phyloP scores from a whole-genome alignment of 2,113 vertebrate species.

The Nannobrachium achirus region DNA sequence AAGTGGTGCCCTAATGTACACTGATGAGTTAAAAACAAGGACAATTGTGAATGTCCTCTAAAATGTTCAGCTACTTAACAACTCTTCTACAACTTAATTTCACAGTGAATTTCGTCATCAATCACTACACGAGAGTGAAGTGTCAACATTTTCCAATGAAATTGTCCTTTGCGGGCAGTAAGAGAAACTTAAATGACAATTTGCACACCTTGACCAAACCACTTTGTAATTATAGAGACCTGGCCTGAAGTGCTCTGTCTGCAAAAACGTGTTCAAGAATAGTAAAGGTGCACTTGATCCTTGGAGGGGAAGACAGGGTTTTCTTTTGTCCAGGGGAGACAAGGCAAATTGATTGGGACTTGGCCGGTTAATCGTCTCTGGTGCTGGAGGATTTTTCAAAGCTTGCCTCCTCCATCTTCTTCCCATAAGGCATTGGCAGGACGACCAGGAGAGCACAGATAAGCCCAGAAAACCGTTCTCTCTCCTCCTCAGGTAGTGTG shows the following conservation, averaged over 20 bases:
- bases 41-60: no score
- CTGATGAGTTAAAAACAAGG: no score
- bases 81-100: no score
- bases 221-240: not conserved
- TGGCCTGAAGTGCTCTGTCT: no score
- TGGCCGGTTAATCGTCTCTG: constrained; percentile 32
- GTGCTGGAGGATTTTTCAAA: constrained; percentile 51
- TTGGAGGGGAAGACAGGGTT: constrained; percentile 18
- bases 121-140: no score
- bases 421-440: constrained; percentile 33
- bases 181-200: not conserved
- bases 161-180: no score
- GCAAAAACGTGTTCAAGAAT: not conserved
- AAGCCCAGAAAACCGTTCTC: constrained; percentile 53
- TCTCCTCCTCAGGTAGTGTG: constrained; percentile 20
- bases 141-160: no score
- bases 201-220: not conserved
- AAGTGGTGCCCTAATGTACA: no score
- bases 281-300: constrained; percentile 14
- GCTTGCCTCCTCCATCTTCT: constrained; percentile 27
- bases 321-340: constrained; percentile 26
- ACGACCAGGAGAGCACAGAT: constrained; percentile 50
- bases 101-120: no score
- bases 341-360: constrained; percentile 47
- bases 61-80: no score